phyloP scores from a whole-genome alignment of 2,888 invertebrate genomes.

The Caenorhabditis afra region DNA sequence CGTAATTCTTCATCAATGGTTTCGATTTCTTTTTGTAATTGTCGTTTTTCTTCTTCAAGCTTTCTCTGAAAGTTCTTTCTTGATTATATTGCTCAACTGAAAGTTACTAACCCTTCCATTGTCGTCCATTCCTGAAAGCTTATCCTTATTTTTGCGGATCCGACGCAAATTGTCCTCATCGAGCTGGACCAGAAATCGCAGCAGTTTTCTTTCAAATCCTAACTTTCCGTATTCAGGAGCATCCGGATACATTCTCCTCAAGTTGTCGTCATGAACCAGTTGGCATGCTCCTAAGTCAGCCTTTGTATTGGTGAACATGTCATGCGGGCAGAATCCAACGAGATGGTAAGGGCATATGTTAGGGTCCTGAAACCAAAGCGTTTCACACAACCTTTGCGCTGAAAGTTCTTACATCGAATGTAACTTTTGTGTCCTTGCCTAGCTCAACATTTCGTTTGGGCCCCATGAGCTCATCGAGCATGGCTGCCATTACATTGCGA shows the following conservation, averaged over 20 bases:
- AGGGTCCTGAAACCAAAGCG: conserved; percentile 78
- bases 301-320: conserved; percentile 96
- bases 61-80: conserved; percentile 53
- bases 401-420: conserved; percentile 55
- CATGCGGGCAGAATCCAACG: conserved; percentile 98
- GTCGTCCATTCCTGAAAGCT: conserved; percentile 60
- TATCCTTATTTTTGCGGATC: conserved; percentile 69
- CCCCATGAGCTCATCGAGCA: conserved; percentile 78
- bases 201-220: conserved; percentile 72
- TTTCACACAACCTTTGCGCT: no score
- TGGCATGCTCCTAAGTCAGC: conserved; percentile 95
- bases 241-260: conserved; percentile 86
- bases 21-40: conserved; percentile 49
- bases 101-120: conserved; percentile 45
- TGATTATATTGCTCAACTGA: not conserved
- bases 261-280: conserved; percentile 96
- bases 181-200: conserved; percentile 61
- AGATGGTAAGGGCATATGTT: conserved; percentile 97
- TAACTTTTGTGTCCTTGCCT: conserved; percentile 62
- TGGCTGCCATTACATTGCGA: conserved; percentile 73
- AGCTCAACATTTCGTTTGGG: conserved; percentile 72
- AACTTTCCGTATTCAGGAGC: conserved; percentile 68
- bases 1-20: conserved; percentile 55
- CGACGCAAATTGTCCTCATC: conserved; percentile 73
- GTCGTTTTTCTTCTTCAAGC: conserved; percentile 62